phyloP scores from a whole-genome alignment of 2,113 vertebrate species.

The Aphyosemion australe region DNA sequence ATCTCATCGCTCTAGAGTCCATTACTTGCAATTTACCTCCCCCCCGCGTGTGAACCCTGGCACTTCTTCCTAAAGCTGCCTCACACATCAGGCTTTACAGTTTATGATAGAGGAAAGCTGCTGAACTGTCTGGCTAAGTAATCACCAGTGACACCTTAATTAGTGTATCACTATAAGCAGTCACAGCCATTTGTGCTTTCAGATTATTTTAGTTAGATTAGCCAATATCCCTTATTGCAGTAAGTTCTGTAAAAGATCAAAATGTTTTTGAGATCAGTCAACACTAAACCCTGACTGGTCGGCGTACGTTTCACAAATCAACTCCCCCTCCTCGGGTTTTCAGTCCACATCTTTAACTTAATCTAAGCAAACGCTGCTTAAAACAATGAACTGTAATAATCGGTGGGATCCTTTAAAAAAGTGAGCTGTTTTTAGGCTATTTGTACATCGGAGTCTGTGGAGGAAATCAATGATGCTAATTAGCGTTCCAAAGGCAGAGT shows the following conservation, averaged over 20 bases:
- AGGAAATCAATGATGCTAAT: slow-evolving; percentile 77
- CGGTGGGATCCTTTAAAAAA: slow-evolving; percentile 34
- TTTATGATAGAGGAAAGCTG: slow-evolving; percentile 48
- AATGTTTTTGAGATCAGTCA: slow-evolving; percentile 34
- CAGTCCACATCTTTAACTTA: slow-evolving; percentile 17
- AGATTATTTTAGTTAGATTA: slow-evolving; percentile 40
- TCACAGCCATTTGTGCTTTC: slow-evolving; percentile 46
- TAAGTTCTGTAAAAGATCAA: slow-evolving; percentile 20
- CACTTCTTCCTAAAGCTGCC: slow-evolving; percentile 65
- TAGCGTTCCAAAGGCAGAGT: slow-evolving; percentile 72
- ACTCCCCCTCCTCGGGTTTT: slow-evolving; percentile 9
- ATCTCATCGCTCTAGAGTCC: slow-evolving; percentile 60
- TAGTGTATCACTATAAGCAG: slow-evolving; percentile 58
- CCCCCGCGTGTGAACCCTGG: slow-evolving; percentile 54
- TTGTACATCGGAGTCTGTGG: slow-evolving; percentile 64
- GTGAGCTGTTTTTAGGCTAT: slow-evolving; percentile 57
- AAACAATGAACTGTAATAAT: slow-evolving; percentile 31
- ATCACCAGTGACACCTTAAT: slow-evolving; percentile 62
- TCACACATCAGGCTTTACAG: slow-evolving; percentile 39
- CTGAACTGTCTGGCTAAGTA: slow-evolving; percentile 55
- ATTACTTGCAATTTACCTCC: slow-evolving; percentile 73
- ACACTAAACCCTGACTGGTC: slow-evolving; percentile 30
- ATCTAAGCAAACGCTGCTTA: slow-evolving; percentile 20
- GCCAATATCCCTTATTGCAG: neutral
- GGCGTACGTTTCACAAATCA: slow-evolving; percentile 30